Base-by-base conservation (phyloP, 2,797 vertebrate species). In the Danio aesculapii region DNA sequence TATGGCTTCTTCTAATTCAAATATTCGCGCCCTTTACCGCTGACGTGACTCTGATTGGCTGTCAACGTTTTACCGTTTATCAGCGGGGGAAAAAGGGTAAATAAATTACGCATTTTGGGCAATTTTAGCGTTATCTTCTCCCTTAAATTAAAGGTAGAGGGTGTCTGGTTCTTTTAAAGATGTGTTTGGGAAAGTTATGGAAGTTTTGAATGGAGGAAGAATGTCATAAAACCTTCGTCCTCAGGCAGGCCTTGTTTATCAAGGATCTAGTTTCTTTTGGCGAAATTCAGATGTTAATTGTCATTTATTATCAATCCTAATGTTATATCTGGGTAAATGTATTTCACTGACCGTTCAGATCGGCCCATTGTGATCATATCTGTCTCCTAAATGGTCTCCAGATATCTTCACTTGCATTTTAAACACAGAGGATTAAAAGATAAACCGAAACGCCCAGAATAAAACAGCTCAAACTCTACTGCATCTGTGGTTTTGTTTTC, bases 401-500 rank as follows among this genome's bases (percentile, higher is more conserved):
- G 61, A 13, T 62, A 17, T 75, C 46, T 6, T 50, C 16, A 21
- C 17, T 16, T 14, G 57, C 44, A 39, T 41, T 58, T 59, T 21
- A 78, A 50, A 59, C 55, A 14, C 14, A 17, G 13, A 69, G 4
- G 7, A 61, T 61, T 77, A 55, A 44, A n/a, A 53, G n/a, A 21
- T 67, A 12, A 77, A 43, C 5, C 6, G 17, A 58, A 67, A 78
- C 59, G 4, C 76, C 55, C 30, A 70, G 66, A 78, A 78, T 78
- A 69, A 78, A 78, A 52, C 57, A 21, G 68, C 64, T 59, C 21
- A 50, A 59, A 4, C 55, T 50, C 46, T 16, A 12, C 8, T 66
- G 62, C 30, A 6, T 39, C 6, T 57, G 69, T 71, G 1, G 50
- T 55, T 50, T 8, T 50, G 12, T 17, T 72, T 49, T 58, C 8